phyloP scores from a whole-genome alignment of 2,888 invertebrate genomes.

The Stegophylla sp. region DNA sequence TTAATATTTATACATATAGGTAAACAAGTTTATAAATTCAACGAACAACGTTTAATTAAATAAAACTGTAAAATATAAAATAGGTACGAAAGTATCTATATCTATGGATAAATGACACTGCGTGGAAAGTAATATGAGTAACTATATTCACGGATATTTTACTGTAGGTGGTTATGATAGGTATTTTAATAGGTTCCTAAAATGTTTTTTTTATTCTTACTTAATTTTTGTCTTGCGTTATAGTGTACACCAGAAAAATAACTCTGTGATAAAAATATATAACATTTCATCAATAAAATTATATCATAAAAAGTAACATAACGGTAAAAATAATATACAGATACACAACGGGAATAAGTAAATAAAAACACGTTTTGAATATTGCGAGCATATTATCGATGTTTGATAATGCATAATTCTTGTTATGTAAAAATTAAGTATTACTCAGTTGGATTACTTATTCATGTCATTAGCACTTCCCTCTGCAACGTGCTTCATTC shows the following conservation, averaged over 20 bases:
- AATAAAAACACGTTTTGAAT: slow-evolving; percentile 35
- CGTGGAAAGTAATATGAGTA: no score
- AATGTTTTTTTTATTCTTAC: no score
- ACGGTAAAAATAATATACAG: not conserved
- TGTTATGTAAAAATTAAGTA: slow-evolving; percentile 35
- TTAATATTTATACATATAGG: no score
- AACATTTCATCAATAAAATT: slow-evolving; percentile 10
- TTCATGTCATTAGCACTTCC: slow-evolving; percentile 25
- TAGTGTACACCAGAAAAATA: no score
- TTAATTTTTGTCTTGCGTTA: no score
- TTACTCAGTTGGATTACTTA: slow-evolving; percentile 30
- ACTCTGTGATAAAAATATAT: no score
- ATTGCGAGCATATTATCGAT: not conserved
- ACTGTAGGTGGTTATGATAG: no score
- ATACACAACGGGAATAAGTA: not conserved
- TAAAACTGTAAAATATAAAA: not conserved
- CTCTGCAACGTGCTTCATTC: not conserved
- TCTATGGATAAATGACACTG: no score
- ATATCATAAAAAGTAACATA: slow-evolving; percentile 19
- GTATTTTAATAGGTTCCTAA: no score
- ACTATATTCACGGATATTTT: not conserved
- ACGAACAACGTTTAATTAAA: no score
- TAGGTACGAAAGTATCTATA: no score
- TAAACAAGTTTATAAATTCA: no score
- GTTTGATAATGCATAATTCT: slow-evolving; percentile 34